phyloP scores from a whole-genome alignment of 2,888 invertebrate genomes.

The Uloborus plumipes region DNA sequence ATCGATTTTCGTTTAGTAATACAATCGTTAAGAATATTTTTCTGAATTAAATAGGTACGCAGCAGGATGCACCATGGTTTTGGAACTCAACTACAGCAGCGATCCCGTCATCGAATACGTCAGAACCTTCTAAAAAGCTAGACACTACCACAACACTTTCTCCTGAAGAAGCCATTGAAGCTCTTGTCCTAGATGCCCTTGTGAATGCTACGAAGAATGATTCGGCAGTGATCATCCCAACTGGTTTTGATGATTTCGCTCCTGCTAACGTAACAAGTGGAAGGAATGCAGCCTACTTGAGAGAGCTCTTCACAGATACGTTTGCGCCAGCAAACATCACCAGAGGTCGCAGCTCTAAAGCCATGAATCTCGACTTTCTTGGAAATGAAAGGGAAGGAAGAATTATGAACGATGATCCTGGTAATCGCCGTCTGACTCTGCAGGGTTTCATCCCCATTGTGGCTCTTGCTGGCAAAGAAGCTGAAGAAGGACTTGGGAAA shows the following conservation, averaged over 20 bases:
- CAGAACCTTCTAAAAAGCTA: slow-evolving; percentile 20
- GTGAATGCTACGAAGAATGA: slow-evolving; percentile 10
- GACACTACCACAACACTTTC: slow-evolving; percentile 3
- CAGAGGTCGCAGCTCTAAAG: slow-evolving; percentile 53
- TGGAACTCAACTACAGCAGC: slow-evolving; percentile 51
- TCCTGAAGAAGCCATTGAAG: neutral
- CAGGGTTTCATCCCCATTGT: slow-evolving; percentile 67
- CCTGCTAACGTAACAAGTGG: slow-evolving; percentile 33
- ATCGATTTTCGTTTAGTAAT: too few relatives aligned
- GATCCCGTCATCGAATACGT: slow-evolving; percentile 15
- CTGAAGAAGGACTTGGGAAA: neutral
- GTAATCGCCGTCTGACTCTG: slow-evolving; percentile 54
- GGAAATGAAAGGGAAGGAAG: slow-evolving; percentile 56
- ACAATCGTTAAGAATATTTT: too few relatives aligned
- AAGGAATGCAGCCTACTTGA: slow-evolving; percentile 13
- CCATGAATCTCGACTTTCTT: slow-evolving; percentile 33
- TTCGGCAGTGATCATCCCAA: slow-evolving; percentile 10
- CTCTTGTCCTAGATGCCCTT: neutral
- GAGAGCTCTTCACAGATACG: slow-evolving; percentile 43
- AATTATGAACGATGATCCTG: slow-evolving; percentile 65
- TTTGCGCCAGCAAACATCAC: slow-evolving; percentile 49
- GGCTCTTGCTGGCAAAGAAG: slow-evolving; percentile 57
- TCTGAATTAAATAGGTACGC: neutral
- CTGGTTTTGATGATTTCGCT: slow-evolving; percentile 3
- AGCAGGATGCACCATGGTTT: slow-evolving; percentile 32